Evolutionary conservation across 2,113 vertebrate species (phyloP), one percentile per base, ranked within the genome.

Genomic region (Cnemophilus loriae): DNA sequence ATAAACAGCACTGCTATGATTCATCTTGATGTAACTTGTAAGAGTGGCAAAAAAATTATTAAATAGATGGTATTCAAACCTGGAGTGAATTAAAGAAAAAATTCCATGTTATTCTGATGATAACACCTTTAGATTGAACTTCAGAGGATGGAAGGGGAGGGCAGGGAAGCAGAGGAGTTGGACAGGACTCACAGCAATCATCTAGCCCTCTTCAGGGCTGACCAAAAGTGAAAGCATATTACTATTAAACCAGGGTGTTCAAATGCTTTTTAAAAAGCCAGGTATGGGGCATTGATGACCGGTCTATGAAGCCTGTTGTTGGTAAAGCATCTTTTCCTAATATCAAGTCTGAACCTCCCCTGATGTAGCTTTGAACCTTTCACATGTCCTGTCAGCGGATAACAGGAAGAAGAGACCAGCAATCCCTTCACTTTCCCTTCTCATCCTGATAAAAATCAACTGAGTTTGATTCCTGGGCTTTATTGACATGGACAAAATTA

Each of bases 271-370:
- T 60, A 73, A 87, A 67, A 16, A 49, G 28, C 33, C 8, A 50
- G 19, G 18, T 30, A 33, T 55, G 33, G 17, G 26, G 30, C 42
- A 59, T 1, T 0, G 1, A 39, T 5, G 59, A 68, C 5, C 5
- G 24, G 7, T 37, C 44, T 53, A 63, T 57, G 52, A 80, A 73
- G 8, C 18, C 18, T 47, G 26, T 74, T 87, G 37, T 61, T 74
- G 41, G 27, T 57, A 78, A 74, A 87, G 35, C 61, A 81, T 47
- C 1, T 3, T 47, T 73, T 77, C 59, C 30, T 47, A 47, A 49
- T 30, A 57, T 19, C 17, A 70, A 13, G 4, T 81, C 55, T 89
- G 70, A 94, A 56, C 13, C 10, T 77, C 20, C 23, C 14, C 8
- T n/a, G 6, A 67, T 35, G 17, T 19, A 73, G 35, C 49, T 84